Percentiles rank a stretch among this genome's conserved stretches.
Conservation (phyloP, 2,888 invertebrate genomes). For the Tetanocera ferruginea region DNA sequence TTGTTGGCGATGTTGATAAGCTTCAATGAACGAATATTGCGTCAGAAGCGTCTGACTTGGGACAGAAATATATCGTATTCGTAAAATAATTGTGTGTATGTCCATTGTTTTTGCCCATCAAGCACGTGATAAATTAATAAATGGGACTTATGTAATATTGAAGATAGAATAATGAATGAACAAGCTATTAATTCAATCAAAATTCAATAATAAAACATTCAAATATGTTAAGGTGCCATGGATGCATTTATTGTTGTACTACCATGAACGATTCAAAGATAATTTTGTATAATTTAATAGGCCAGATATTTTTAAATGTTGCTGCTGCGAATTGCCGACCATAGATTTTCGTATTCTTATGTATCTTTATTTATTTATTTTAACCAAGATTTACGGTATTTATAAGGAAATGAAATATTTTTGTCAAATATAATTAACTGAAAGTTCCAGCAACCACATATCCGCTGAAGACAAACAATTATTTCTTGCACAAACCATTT, state of each 20-base stretch:
- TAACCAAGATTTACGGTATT: background rate
- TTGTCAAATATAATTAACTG: no score
- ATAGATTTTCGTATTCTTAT: no score
- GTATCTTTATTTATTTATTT: no score
- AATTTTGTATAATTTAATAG: no score
- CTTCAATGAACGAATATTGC: slow-evolving; percentile 3
- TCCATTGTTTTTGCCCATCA: background rate
- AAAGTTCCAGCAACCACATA: no score
- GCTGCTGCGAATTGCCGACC: no score
- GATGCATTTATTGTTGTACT: no score
- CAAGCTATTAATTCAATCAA: background rate
- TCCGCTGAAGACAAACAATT: background rate
- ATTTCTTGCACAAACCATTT: background rate
- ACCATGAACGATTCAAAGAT: no score
- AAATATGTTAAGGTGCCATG: no score
- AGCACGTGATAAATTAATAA: background rate
- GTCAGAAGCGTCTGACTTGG: background rate
- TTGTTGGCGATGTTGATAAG: slow-evolving; percentile 7
- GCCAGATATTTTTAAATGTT: no score
- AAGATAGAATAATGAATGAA: background rate
- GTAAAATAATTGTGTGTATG: background rate
- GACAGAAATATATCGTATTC: background rate
- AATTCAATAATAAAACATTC: background rate
- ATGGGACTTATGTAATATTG: background rate
- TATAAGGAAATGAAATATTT: background rate